A percentile compares a stretch with the other conserved stretches of the same genome.
Evolutionary conservation across 1,140 invertebrate species (phyloP).

Genomic region (Dryas iulia): DNA sequence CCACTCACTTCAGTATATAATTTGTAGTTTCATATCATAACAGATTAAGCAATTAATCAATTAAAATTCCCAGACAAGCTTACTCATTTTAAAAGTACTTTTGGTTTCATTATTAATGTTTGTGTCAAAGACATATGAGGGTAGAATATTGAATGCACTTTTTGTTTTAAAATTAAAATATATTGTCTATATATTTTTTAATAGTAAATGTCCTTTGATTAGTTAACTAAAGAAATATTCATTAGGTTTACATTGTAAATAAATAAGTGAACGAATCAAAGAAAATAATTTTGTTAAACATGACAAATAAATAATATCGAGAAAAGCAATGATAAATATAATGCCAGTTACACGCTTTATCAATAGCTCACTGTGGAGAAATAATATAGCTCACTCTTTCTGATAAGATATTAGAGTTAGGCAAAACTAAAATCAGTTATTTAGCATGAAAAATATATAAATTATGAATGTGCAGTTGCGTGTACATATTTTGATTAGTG

Average conservation of each 20-base stretch:
- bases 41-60: slow-evolving; percentile 5
- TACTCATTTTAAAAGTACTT: not conserved
- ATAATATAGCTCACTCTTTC: not conserved
- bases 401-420: not conserved
- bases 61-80: slow-evolving; percentile 13
- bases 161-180: too few relatives aligned
- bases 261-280: too few relatives aligned
- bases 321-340: not conserved
- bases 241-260: not conserved
- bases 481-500: not conserved
- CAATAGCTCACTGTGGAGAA: not conserved
- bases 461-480: not conserved
- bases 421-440: slow-evolving; percentile 3
- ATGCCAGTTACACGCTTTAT: not conserved
- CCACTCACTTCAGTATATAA: not conserved
- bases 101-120: not conserved
- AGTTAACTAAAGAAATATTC: too few relatives aligned
- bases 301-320: not conserved
- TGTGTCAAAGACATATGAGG: not conserved
- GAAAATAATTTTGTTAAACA: too few relatives aligned
- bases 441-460: slow-evolving; percentile 3
- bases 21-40: not conserved
- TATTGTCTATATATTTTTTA: too few relatives aligned
- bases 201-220: too few relatives aligned
- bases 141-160: too few relatives aligned